A percentile compares a stretch with the other conserved stretches of the same genome.
Conservation (phyloP, 2,888 invertebrate species). For the Sthenelais limicola region DNA sequence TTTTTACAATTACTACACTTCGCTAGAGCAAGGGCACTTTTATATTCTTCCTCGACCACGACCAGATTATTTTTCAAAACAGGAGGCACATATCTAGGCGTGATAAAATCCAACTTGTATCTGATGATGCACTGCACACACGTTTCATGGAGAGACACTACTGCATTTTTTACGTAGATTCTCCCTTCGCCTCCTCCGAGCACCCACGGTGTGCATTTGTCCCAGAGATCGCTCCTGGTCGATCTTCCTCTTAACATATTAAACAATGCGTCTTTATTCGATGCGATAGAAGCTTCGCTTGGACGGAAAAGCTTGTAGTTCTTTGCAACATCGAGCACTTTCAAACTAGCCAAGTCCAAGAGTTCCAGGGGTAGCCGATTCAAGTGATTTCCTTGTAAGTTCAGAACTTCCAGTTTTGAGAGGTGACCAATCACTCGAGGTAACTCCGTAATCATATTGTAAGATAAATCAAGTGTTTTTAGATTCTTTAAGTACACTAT, state of each 20-base stretch:
- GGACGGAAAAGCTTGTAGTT: constrained; percentile 19
- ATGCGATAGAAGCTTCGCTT: background rate
- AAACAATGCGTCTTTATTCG: background rate
- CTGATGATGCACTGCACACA: constrained; percentile 7
- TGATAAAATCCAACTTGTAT: constrained; percentile 21
- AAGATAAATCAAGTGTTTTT: constrained; percentile 14
- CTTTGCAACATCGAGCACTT: background rate
- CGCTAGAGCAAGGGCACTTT: constrained; percentile 3
- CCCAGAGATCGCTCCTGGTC: constrained; percentile 21
- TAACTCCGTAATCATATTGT: constrained; percentile 23
- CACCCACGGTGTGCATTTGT: constrained; percentile 26
- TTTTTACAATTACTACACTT: constrained; percentile 35
- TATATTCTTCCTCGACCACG: background rate
- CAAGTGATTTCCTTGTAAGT: constrained; percentile 23
- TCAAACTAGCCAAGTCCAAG: background rate
- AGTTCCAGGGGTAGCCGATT: constrained; percentile 23
- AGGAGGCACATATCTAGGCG: constrained; percentile 9
- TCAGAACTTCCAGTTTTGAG: constrained; percentile 4
- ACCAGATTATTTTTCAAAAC: constrained; percentile 16
- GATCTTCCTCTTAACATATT: background rate
- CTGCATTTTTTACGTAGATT: background rate
- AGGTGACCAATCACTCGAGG: constrained; percentile 24
- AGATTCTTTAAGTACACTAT: constrained; percentile 35
- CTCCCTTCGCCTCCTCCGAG: background rate
- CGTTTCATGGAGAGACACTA: constrained; percentile 6